phyloP scores from a whole-genome alignment of 2,888 invertebrate species.

The Mythimna albipuncta region DNA sequence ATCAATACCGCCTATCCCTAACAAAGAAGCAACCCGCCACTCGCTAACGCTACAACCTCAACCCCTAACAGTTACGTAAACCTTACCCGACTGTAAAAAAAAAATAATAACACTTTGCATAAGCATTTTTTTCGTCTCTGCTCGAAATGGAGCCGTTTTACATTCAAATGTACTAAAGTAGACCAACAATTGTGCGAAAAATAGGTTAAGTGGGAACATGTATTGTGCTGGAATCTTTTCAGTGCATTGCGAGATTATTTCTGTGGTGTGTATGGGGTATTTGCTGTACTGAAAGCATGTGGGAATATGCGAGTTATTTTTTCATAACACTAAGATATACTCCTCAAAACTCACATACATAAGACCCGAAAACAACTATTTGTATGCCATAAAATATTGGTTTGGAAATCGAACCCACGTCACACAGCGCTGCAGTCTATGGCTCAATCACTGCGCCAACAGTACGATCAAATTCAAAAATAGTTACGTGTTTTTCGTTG shows the following conservation, averaged over 20 bases:
- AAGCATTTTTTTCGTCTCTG: slow-evolving; percentile 84
- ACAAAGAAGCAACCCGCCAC: slow-evolving; percentile 11
- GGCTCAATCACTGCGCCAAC: no score
- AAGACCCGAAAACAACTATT: no score
- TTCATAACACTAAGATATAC: no score
- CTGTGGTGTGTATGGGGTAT: slow-evolving; percentile 6
- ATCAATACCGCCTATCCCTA: no score
- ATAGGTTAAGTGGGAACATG: slow-evolving; percentile 74
- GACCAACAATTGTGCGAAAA: slow-evolving; percentile 70
- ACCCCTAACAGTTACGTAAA: slow-evolving; percentile 70
- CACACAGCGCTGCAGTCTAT: no score
- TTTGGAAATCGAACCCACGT: no score
- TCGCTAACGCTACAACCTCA: slow-evolving; percentile 68
- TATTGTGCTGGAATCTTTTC: slow-evolving; percentile 62
- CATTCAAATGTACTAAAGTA: slow-evolving; percentile 77
- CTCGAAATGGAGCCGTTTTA: slow-evolving; percentile 74
- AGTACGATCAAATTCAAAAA: no score
- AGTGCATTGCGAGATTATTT: slow-evolving; percentile 48
- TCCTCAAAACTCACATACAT: no score
- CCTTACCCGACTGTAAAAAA: slow-evolving; percentile 73
- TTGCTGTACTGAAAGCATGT: not conserved
- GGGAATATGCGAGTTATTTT: not conserved
- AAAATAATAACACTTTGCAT: slow-evolving; percentile 90
- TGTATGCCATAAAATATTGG: no score
- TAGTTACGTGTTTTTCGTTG: no score